Base-by-base conservation (phyloP, 2,888 invertebrate species). In the Cybosia mesomella region DNA sequence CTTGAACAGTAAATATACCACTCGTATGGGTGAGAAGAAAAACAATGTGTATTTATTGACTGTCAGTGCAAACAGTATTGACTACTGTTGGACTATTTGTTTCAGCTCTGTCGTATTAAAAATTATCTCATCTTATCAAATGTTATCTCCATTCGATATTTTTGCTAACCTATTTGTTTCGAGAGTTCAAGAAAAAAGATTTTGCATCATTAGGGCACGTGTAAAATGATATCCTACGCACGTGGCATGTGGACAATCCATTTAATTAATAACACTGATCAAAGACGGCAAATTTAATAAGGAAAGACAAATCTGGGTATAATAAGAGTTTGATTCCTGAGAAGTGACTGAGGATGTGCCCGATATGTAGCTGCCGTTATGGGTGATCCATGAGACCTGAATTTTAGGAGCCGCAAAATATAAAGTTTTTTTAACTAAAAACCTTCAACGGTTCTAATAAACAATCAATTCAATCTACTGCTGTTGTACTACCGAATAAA, bases 401-500 rank as follows among this genome's bases (percentile, higher is more conserved):
- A 28, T 4, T 28, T 2, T 28, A 28, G 28, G 28, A 28, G 28
- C 28, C 2, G 28, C 28, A 28, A 5, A 28, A 28, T 28, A 5
- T 28, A 28, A 28, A 28, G 28, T 28, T 28, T 28, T n/a, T 28
- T 28, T 28, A 39, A 4, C 8, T 43, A 4, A 43, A 18, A 73
- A 70, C 60, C 59, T 71, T 60, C 69, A 66, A 7, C 5, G 2
- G 49, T 49, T 18, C 1, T 49, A 49, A 9, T n/a, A 49, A n/a
- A 49, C 18, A 43, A 1, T 43, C 43, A 1, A 32, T 32, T 5
- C 32, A 7, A 32, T 32, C 3, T 32, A 32, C 4, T 32, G 7
- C 32, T 32, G 73, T 75, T 73, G 69, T 66, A 72, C 11, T 58
- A 22, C 43, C 54, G 53, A 57, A 67, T 64, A 64, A 68, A 71